These are phyloP conservation scores for Gymnothorax javanicus DNA, from an alignment of 2,797 vertebrate genomes.

Conservation along the genomic window DNA sequence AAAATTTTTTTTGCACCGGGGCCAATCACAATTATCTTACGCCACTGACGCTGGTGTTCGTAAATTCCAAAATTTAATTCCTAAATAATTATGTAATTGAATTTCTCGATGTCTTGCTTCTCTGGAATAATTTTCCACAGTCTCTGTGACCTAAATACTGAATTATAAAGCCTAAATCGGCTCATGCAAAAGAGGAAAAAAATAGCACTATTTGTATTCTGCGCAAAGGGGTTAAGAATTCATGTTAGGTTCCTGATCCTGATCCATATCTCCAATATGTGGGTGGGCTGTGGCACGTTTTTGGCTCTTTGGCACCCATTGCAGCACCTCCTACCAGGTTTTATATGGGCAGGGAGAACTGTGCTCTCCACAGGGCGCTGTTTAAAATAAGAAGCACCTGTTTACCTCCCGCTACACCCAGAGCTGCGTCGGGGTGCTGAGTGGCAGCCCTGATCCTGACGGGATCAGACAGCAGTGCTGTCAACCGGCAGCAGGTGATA, in stretches of 20 bases:
- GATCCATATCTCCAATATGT: background rate
- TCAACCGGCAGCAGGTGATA: conserved; percentile 67
- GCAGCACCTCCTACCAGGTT: conserved; percentile 23
- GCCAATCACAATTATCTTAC: too few relatives aligned
- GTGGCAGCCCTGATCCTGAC: conserved; percentile 55
- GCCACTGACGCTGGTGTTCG: too few relatives aligned
- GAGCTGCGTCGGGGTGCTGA: conserved; percentile 44
- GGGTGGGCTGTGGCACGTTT: background rate
- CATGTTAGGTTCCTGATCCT: background rate
- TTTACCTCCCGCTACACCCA: conserved; percentile 52
- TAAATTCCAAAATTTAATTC: too few relatives aligned
- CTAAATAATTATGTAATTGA: too few relatives aligned
- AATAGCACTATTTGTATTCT: too few relatives aligned
- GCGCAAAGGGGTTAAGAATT: too few relatives aligned
- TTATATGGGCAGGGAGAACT: conserved; percentile 48
- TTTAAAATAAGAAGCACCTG: conserved; percentile 61
- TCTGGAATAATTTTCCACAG: too few relatives aligned
- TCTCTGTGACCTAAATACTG: too few relatives aligned
- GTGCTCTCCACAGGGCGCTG: conserved; percentile 41
- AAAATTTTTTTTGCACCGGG: too few relatives aligned
- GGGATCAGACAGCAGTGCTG: conserved; percentile 66
- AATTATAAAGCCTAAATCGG: too few relatives aligned
- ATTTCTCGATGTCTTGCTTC: too few relatives aligned
- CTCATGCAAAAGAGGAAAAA: too few relatives aligned
- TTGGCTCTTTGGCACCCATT: background rate